Base-by-base conservation (phyloP, 2,888 invertebrate species). In the Campaea margaritaria region DNA sequence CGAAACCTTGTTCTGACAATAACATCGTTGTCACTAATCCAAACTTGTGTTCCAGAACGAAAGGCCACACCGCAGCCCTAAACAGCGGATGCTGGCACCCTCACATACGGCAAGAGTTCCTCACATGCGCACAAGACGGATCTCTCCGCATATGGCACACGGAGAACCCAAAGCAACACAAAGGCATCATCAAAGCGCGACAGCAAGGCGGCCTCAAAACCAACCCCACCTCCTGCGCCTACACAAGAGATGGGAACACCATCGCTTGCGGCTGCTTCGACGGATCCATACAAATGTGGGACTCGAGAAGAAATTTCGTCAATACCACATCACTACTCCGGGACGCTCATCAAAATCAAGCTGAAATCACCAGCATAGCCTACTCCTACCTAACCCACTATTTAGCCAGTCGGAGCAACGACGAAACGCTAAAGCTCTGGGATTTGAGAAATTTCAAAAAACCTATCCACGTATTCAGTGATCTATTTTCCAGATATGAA, bases 281-380 rank as follows among this genome's bases (percentile, higher is more conserved):
- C 86, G 99, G 99, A 0, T 98, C 97, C 0, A 94, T 99, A 53
- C 99, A 99, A 85, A 95, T 99, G 91, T 99, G 99, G 99, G 99
- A 99, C 80, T 96, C 97, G 50, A 94, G 98, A 28, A 97, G 96
- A 79, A 96, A 95, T 79, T 98, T 96, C 78, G 99, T 99, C 0
- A 98, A 98, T 75, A 97, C 98, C 0, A 94, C 96, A 0, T 93
- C 95, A 62, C 90, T 97, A 13, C 91, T 97, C 0, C 92, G 98
- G 52, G 95, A 94, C 54, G 98, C 97, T 0, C 99, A 99, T 85
- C 93, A 94, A 55, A 94, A 94, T 68, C 96, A 96, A 2, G 91
- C 93, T 0, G 98, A 98, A 79, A 96, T 97, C 21, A 96, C 97
- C 0, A 96, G 96, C 55, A 91, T 99, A 36, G 93, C 95, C 1